Evolutionary conservation across 2,797 vertebrate genomes (phyloP).

Genomic region (Varecia variegata): DNA sequence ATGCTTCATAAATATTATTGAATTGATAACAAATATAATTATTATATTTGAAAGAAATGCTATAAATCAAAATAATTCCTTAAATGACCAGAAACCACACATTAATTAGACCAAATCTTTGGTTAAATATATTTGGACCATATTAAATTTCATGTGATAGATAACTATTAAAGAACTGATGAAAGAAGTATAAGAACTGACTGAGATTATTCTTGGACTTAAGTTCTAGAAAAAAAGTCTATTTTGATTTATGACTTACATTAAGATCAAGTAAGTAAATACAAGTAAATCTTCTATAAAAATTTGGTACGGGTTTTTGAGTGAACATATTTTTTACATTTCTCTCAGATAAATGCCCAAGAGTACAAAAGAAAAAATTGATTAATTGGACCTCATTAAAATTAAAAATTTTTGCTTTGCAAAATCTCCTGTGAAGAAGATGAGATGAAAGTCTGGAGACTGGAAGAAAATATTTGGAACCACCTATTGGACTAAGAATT

Average conservation of each 20-base stretch:
- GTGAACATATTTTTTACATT: slow-evolving; percentile 2
- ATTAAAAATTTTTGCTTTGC: neutral
- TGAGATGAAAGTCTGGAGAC: neutral
- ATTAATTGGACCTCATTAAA: neutral
- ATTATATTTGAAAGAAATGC: neutral
- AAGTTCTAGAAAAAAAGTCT: neutral
- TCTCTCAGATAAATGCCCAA: neutral
- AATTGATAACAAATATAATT: neutral
- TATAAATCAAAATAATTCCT: neutral
- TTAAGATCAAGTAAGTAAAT: neutral
- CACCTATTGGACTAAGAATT: neutral
- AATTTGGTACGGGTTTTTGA: neutral
- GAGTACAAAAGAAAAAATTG: neutral
- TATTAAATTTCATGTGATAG: neutral
- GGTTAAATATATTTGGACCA: neutral
- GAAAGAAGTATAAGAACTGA: neutral
- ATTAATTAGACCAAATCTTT: neutral
- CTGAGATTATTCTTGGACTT: neutral
- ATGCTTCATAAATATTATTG: neutral
- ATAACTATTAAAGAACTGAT: neutral
- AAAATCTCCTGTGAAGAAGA: neutral
- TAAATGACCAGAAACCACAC: neutral
- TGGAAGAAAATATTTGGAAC: neutral
- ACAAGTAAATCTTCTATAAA: neutral
- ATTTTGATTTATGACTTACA: neutral